Base-by-base conservation (phyloP, 2,113 vertebrate genomes). In the Lepisosteus osseus region DNA sequence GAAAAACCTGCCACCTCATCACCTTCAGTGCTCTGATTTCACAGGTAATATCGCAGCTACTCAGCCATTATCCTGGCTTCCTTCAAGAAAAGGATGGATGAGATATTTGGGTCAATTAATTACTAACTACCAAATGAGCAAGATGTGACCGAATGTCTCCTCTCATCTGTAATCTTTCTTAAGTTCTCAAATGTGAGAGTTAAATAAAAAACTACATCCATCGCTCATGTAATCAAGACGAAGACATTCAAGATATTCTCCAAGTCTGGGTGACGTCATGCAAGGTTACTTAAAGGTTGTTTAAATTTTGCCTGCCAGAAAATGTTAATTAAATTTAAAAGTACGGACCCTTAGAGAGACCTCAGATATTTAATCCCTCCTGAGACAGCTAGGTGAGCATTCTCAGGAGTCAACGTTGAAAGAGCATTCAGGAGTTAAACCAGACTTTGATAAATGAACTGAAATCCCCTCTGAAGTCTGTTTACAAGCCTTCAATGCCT, bases 391-490 rank as follows among this genome's bases (percentile, higher is more conserved):
- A 11, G 29, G 29, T 15, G 17, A 12, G 47, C 15, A 6, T 9
- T 3, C 42, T 14, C 9, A 57, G 56, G 68, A 61, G 55, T 9
- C 56, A 9, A 61, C 42, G 55, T 55, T 12, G 68, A 69, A 29
- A 29, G 13, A 17, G 6, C 68, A 14, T 15, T 44, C 64, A 13
- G 40, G 17, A 70, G 2, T 2, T 43, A 29, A 29, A 29, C 29
- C 29, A 29, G 29, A 6, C 69, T 70, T 41, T 41, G 13, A 70
- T 70, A 61, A 45, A 70, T 70, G n/a, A 61, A 56, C 40, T 12
- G n/a, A 70, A 56, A 17, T n/a, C 13, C 55, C 68, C 69, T 62
- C 47, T 62, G 57, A 62, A 44, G 68, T 56, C 7, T 62, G 17
- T 62, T 70, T 70, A 70, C 56, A 61, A 45, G 69, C 7, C 3